Base-by-base conservation (phyloP, 1,140 invertebrate genomes). In the Drosophila sp. region DNA sequence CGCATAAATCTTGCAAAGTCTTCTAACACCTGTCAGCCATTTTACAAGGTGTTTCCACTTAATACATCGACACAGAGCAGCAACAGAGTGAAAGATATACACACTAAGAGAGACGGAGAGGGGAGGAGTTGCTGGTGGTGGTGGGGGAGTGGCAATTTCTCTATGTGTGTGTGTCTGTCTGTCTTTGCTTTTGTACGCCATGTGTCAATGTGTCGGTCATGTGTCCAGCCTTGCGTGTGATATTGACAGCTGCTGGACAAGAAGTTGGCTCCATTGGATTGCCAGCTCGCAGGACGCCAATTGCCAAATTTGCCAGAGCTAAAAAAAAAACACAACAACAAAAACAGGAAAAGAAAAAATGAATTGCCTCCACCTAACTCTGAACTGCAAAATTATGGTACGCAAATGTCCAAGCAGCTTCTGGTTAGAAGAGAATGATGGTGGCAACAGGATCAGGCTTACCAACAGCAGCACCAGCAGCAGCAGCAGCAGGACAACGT, bases 31-130 rank as follows among this genome's bases (percentile, higher is more conserved):
- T 87, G 84, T 87, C 84, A 87, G 84, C 84, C 84, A 89, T 87
- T 87, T 87, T 87, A 87, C 84, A 87, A 87, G 84, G 84, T 87
- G 84, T 87, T 87, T 87, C 84, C 84, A 87, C 84, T 87, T 87
- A 87, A 87, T 87, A 87, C 84, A 87, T 80, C 70, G 61, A 77
- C 72, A 69, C 40, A 79, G 66, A 40, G 61, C 66, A 73, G 6
- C 63, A 7, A 40, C 25, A 55, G 3, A 27, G 25, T 30, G 44
- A 44, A 60, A 33, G 27, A 17, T 38, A 38, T 10, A 38, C 8
- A 10, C 10, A 10, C 35, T 4, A 8, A 38, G 1, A 2, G 35
- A 10, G 35, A 17, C 17, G 10, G 35, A 75, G 62, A 70, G 58
- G 62, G 72, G 64, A 72, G 63, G 57, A 64, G 60, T 35, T n/a